Evolutionary conservation across 2,888 invertebrate genomes (phyloP), one percentile per base, ranked within the genome.

Genomic region (Drosophila eohydei): DNA sequence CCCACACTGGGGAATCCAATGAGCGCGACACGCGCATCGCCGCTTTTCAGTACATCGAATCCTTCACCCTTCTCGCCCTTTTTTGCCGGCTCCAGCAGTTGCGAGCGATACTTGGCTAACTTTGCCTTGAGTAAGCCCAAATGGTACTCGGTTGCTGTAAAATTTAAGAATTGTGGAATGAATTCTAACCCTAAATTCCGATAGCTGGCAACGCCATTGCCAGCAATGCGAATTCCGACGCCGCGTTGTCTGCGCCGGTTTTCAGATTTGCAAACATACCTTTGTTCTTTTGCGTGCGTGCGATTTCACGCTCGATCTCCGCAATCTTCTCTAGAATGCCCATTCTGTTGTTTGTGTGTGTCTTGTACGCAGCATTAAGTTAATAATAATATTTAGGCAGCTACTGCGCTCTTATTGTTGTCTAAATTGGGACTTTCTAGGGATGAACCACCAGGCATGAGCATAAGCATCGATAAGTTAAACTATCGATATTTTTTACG

Each of bases 271-370:
- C 16, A 54, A 21, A 21, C 80, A 57, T 92, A 98, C 98, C 99
- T 96, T 99, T 99, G 94, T 99, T 99, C 93, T 99, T 99, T 92
- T 99, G 99, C 21, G 99, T 99, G 84, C 98, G 95, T 16, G 98
- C 97, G 80, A 99, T 99, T 95, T 99, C 99, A 91, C 96, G 97
- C 93, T 99, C 99, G 78, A 99, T 99, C 94, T 99, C 99, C 6
- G 98, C 96, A 93, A 99, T 99, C 95, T 98, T 99, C 91, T 99
- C 99, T 78, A 99, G 94, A 92, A 99, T 99, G 88, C 99, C 99
- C 99, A 99, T 99, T 56, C 28, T 75, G 51, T 12, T 48, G 58
- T 30, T 60, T 48, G 38, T 30, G 11, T 51, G 43, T 62, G 59
- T 46, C 34, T 50, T 38, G 40, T 54, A 56, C 52, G 58, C 82